Evolutionary conservation across 2,888 invertebrate genomes (phyloP), one percentile per base, ranked within the genome.

Genomic region (Cyaniris semiargus): DNA sequence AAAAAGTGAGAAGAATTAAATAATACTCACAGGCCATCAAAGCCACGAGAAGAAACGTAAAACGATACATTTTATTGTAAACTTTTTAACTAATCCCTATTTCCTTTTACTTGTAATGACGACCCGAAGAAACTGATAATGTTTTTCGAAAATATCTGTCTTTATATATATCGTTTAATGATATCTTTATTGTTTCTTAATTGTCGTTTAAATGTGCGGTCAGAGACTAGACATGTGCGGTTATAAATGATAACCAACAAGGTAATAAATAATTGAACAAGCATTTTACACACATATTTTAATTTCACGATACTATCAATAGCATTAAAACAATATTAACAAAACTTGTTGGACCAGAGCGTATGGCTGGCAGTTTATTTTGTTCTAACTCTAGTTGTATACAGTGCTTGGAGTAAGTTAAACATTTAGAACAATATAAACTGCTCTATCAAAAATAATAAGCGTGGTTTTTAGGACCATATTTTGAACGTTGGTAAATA

Each of bases 341-440:
- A 66, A 66, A 66, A 66, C 66, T 66, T 31, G 66, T 66, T 66
- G 66, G 66, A 66, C 66, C 66, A 66, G 66, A 66, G 23, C 23
- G 60, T 60, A 66, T 66, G 66, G 13, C 5, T 27, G 13, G 27
- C 66, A 66, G 27, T 66, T 66, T 66, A 66, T 31, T 66, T 66
- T 66, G 27, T 27, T 66, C 13, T 31, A 27, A 58, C 7, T 60
- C 23, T 13, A 60, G 27, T 66, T 31, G 66, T 18, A 15, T 1
- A 18, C 13, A 66, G 27, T 60, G 13, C 5, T 66, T 4, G 27
- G 60, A 60, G 60, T 60, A 31, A 27, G 27, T 66, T 66, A 27
- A 18, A 15, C 15, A 31, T 27, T 66, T 31, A 31, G 6, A 66
- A 31, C 66, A 66, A 13, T 7, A 15, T 18, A 66, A 23, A 66